Evolutionary conservation across 2,888 invertebrate genomes (phyloP), one percentile per base, ranked within the genome.

Genomic region (Cryptosula pallasiana): DNA sequence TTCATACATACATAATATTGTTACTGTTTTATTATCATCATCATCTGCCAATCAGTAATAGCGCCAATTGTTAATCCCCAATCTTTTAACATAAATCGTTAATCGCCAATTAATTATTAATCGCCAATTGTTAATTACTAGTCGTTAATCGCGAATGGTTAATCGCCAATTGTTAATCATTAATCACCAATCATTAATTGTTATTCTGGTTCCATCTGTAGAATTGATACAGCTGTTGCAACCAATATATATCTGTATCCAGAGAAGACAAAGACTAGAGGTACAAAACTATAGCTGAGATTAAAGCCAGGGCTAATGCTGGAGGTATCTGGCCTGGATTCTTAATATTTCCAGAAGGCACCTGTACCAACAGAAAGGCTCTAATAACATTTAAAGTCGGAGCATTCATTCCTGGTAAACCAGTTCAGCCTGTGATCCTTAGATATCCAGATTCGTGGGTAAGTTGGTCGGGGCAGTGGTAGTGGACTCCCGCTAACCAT

Each of bases 301-400:
- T 96, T 76, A 91, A 92, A 55, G 89, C 90, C 73, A 88, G 95
- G 74, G 92, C 93, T 0, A 91, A 90, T 2, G 93, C 93, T 0
- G 76, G 75, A 2, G 89, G 90, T 1, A 89, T 91, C 76, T 96
- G 95, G 95, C 94, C 95, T 0, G 94, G 94, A 88, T 90, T 96
- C 71, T 88, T 95, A 74, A 94, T 97, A 80, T 97, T 96, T 85
- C 94, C 96, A 0, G 96, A 97, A 85, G 97, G 96, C 69, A 97
- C 97, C 0, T 96, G 95, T 85, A 95, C 96, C 35, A 97, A 97
- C 86, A 89, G 95, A 34, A 91, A 91, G 0, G 94, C 94, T 81
- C 87, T 97, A 78, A 86, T 87, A 69, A 79, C 79, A 45, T 85
- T 81, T 76, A 85, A 84, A 78, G 23, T 91, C 1, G 95, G 96